Evolutionary conservation across 2,113 vertebrate genomes (phyloP).

Genomic region (Scomber colias): DNA sequence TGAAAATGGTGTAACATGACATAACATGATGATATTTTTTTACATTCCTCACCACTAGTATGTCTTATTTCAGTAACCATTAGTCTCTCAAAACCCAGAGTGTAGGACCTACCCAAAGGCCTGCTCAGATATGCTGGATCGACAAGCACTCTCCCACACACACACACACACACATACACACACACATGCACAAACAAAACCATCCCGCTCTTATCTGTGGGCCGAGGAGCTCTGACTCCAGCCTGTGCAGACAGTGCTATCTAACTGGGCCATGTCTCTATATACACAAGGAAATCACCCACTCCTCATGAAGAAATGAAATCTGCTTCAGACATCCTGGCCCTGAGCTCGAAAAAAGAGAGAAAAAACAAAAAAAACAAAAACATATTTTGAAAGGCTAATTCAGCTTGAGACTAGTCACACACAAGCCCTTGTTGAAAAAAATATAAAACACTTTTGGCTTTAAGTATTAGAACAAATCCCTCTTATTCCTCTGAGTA

Average conservation of each 20-base stretch:
- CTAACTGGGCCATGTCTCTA: conserved; percentile 73
- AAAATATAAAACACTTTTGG: conserved; percentile 41
- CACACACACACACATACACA: conserved; percentile 33
- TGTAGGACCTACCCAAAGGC: conserved; percentile 1
- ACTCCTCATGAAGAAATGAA: conserved; percentile 70
- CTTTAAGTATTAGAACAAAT: conserved; percentile 64
- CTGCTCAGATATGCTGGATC: conserved; percentile 40
- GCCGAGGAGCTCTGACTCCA: conserved; percentile 83
- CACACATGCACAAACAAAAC: conserved; percentile 54
- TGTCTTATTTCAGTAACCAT: conserved; percentile 10
- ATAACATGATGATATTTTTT: neutral
- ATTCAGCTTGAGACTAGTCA: conserved; percentile 44
- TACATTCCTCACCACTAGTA: neutral
- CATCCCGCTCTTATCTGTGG: conserved; percentile 85
- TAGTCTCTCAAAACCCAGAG: neutral
- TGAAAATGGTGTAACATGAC: neutral
- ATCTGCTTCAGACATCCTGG: conserved; percentile 72
- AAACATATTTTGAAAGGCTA: conserved; percentile 61
- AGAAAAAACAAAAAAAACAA: conserved; percentile 10
- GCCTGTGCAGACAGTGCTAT: conserved; percentile 81
- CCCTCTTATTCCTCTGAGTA: conserved; percentile 58
- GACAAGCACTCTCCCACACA: conserved; percentile 39
- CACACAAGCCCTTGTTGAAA: conserved; percentile 50
- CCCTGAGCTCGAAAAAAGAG: conserved; percentile 36
- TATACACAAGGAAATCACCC: conserved; percentile 73